Base-by-base conservation (phyloP, 2,888 invertebrate species). In the Formica aserva region DNA sequence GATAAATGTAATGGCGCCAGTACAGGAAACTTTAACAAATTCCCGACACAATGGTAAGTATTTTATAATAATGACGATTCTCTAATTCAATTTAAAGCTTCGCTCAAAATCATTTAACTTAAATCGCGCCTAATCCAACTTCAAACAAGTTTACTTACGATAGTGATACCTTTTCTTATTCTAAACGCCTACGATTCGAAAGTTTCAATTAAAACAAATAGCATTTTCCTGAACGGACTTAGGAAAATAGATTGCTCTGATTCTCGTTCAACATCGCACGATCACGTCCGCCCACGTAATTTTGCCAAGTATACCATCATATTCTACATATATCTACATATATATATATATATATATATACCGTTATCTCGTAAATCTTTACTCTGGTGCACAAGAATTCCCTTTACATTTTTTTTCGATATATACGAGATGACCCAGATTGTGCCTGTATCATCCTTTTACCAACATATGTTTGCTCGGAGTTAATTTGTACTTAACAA, bases 21-120 rank as follows among this genome's bases (percentile, higher is more conserved):
- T 45, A 3, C 84, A 87, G 13, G 72, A 71, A 11, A 52, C 67
- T 8, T 5, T 57, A 0, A 88, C 72, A 45, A 84, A 80, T 74
- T n/a, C 38, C 6, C 87, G 88, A 26, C 82, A 85, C 3, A 84
- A 83, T n/a, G 88, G 90, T 88, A 83, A 86, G 15, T 72, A 38
- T 69, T 38, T 69, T 15, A 9, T 3, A 41, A 22, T 22, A 67
- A 76, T 26, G n/a, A 41, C 15, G 6, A 22, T 67, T 1, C 13
- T 22, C 5, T 29, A 26, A 15, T 38, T 65, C 6, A 62, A 41
- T 11, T 22, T 18, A 0, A 62, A 45, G 13, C 6, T 22, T 60
- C 3, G 32, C 32, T 65, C 35, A 1, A 26, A 35, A 76, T 35
- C 15, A 41, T 38, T 67, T 66, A 15, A n/a, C n/a, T 65, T 18